These are phyloP conservation scores for Helobdella robusta DNA, from an alignment of 2,888 invertebrate genomes.

Conservation along the genomic window DNA sequence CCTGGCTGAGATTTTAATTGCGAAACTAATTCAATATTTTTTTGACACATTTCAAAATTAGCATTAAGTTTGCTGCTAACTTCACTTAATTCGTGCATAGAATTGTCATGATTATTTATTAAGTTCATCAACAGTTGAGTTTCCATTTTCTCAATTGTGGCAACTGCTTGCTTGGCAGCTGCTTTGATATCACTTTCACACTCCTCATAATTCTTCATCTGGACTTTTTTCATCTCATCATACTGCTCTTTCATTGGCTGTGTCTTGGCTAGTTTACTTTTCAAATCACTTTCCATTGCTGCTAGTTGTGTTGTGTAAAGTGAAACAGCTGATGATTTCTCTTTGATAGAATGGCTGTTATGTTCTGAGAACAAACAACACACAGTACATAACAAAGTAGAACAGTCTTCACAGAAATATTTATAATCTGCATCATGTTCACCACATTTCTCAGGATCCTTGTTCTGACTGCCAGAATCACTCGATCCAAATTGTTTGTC, in stretches of 20 bases:
- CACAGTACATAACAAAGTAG: constrained; percentile 26
- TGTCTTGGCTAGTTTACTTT: neutral
- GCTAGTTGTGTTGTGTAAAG: too few relatives aligned
- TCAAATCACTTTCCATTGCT: neutral
- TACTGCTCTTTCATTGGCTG: neutral
- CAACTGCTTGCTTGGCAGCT: neutral
- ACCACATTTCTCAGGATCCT: constrained; percentile 8
- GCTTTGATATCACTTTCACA: constrained; percentile 9
- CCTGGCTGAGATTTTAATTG: neutral
- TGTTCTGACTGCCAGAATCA: neutral
- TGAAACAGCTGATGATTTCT: too few relatives aligned
- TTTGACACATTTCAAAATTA: neutral
- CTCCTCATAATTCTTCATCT: neutral
- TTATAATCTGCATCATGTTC: constrained; percentile 27
- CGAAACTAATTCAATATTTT: neutral
- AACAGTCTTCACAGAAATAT: constrained; percentile 30
- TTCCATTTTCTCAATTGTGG: constrained; percentile 3
- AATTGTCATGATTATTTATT: neutral
- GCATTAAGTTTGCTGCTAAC: neutral
- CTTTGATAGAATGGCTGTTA: constrained; percentile 18
- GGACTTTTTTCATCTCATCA: neutral
- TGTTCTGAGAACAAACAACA: constrained; percentile 31
- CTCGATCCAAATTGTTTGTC: neutral
- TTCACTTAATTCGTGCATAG: neutral
- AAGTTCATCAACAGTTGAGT: neutral